A percentile compares a stretch with the other conserved stretches of the same genome.
These are phyloP conservation scores for Trachymyrmex septentrionalis DNA, from an alignment of 1,140 invertebrate genomes.

Conservation along the genomic window DNA sequence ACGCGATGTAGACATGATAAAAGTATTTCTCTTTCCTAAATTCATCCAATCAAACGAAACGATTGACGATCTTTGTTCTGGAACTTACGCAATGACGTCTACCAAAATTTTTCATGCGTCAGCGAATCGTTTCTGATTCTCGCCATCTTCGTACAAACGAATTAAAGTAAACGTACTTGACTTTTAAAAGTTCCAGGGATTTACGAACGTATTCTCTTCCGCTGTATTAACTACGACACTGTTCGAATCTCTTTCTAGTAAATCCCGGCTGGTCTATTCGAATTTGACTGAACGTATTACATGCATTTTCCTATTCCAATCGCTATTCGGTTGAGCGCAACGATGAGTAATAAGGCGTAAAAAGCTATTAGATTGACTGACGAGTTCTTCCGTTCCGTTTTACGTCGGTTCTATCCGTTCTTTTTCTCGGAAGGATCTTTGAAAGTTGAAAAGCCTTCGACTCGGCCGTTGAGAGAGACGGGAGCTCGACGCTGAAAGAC, in stretches of 20 bases:
- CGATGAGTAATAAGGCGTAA: conserved; percentile 77
- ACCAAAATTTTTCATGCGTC: conserved; percentile 28
- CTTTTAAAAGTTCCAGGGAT: conserved; percentile 39
- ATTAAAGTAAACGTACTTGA: conserved; percentile 23
- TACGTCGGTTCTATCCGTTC: conserved; percentile 35
- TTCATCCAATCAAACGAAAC: conserved; percentile 3
- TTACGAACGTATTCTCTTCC: conserved; percentile 29
- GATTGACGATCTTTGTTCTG: not conserved
- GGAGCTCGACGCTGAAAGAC: conserved; percentile 58
- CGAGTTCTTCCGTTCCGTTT: conserved; percentile 54
- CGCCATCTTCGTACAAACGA: not conserved
- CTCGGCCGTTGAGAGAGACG: conserved; percentile 52
- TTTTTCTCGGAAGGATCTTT: conserved; percentile 59
- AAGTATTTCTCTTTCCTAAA: not conserved
- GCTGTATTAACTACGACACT: conserved; percentile 28
- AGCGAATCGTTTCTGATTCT: not conserved
- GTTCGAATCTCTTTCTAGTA: not conserved
- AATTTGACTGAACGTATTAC: conserved; percentile 45
- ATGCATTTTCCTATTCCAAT: conserved; percentile 56
- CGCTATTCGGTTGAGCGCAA: conserved; percentile 53
- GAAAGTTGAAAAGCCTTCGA: conserved; percentile 65
- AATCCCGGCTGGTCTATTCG: conserved; percentile 4
- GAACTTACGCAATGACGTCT: not conserved
- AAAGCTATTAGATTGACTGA: conserved; percentile 74
- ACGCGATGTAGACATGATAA: not conserved